These are phyloP conservation scores for Macroglossus sobrinus DNA, from an alignment of 2,113 vertebrate species.

Conservation along the genomic window DNA sequence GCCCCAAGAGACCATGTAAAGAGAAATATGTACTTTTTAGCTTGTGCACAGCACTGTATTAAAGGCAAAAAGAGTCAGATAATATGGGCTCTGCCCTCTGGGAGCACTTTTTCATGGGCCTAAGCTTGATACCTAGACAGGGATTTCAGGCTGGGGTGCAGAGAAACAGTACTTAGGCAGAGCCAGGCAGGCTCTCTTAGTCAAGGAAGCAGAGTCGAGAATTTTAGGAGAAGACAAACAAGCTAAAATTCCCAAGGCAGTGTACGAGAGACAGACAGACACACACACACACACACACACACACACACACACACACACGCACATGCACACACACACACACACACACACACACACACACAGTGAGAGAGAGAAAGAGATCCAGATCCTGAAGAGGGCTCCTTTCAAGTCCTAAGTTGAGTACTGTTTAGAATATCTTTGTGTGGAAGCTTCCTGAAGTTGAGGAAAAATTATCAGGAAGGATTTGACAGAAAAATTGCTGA, in stretches of 20 bases:
- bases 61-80: not conserved
- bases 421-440: not conserved
- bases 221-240: not conserved
- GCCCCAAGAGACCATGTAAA: not conserved
- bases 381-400: not conserved
- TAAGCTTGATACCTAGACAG: not conserved
- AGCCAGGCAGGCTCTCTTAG: not conserved
- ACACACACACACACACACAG: not conserved
- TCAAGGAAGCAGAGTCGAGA: not conserved
- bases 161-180: not conserved
- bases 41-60: not conserved
- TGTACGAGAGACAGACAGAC: not conserved
- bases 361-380: not conserved
- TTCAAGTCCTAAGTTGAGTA: not conserved
- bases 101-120: not conserved
- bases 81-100: not conserved
- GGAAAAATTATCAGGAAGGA: not conserved
- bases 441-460: not conserved
- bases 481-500: not conserved
- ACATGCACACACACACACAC: too few relatives aligned
- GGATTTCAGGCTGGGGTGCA: not conserved
- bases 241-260: not conserved
- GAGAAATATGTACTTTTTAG: not conserved
- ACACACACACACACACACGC: too few relatives aligned
- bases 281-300: too few relatives aligned